Evolutionary conservation across 2,797 vertebrate genomes (phyloP).

Genomic region (Euphonia xanthogaster): DNA sequence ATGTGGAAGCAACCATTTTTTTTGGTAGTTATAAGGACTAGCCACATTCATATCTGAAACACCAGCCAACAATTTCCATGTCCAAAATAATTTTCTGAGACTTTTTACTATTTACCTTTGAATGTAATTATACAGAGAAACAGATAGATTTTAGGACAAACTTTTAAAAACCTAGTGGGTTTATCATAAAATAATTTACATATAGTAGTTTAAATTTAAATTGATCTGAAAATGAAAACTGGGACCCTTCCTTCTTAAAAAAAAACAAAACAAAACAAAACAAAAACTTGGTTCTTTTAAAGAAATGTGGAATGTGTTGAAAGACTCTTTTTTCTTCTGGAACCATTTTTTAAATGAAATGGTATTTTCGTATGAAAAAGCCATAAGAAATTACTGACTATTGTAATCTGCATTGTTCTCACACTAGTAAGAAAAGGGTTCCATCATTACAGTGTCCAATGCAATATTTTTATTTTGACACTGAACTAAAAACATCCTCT

Average conservation of each 20-base stretch:
- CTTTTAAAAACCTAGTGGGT: not conserved
- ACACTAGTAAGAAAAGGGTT: not conserved
- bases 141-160: not conserved
- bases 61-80: not conserved
- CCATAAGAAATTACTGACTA: not conserved
- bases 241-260: not conserved
- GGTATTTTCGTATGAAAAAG: not conserved
- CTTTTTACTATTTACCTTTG: not conserved
- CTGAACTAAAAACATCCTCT: not conserved
- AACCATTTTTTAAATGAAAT: not conserved
- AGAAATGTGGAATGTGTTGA: not conserved
- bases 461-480: not conserved
- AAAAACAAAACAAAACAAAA: too few relatives aligned
- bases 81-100: not conserved
- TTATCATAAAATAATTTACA: not conserved
- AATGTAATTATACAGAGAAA: not conserved
- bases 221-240: not conserved
- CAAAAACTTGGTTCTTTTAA: not conserved
- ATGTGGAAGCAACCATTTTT: not conserved
- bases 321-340: not conserved
- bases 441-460: not conserved
- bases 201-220: not conserved
- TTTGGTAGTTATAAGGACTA: not conserved
- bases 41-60: not conserved
- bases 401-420: not conserved